Evolutionary conservation across 2,888 invertebrate species (phyloP).

Genomic region (Drosophila atroscutellata): DNA sequence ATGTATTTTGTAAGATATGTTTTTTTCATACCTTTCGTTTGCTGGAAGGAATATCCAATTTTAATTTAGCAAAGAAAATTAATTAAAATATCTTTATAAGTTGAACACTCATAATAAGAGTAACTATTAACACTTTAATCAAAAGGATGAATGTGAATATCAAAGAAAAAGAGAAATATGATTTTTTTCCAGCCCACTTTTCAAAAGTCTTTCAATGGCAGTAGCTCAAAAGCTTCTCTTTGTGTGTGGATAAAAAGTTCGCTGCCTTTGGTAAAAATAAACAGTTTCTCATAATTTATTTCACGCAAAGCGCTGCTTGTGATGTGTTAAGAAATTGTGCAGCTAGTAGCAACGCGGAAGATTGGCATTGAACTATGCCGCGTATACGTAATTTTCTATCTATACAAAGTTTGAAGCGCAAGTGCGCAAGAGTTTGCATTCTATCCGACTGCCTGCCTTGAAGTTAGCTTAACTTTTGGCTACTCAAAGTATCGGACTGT

Average conservation of each 20-base stretch:
- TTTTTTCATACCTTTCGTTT: conserved; percentile 11
- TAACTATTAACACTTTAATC: conserved; percentile 64
- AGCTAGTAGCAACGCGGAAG: conserved; percentile 5
- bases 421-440: conserved; percentile 51
- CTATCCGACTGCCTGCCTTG: conserved; percentile 61
- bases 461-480: conserved; percentile 65
- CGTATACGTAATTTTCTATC: conserved; percentile 39
- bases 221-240: conserved; percentile 33
- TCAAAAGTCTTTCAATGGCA: conserved; percentile 13
- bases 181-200: conserved; percentile 17
- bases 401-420: conserved; percentile 49
- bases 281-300: conserved; percentile 36
- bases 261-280: conserved; percentile 8
- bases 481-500: conserved; percentile 68
- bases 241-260: conserved; percentile 33
- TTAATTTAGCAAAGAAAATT: conserved; percentile 44
- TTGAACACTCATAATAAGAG: conserved; percentile 11
- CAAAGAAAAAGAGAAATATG: conserved; percentile 23
- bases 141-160: conserved; percentile 25
- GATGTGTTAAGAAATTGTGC: conserved; percentile 62
- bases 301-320: conserved; percentile 26
- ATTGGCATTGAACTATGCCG: conserved; percentile 62
- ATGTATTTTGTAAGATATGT: background rate
- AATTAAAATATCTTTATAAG: conserved; percentile 59
- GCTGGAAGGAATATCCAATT: conserved; percentile 30